phyloP scores from a whole-genome alignment of 1,140 invertebrate species.

The Cydia amplana region DNA sequence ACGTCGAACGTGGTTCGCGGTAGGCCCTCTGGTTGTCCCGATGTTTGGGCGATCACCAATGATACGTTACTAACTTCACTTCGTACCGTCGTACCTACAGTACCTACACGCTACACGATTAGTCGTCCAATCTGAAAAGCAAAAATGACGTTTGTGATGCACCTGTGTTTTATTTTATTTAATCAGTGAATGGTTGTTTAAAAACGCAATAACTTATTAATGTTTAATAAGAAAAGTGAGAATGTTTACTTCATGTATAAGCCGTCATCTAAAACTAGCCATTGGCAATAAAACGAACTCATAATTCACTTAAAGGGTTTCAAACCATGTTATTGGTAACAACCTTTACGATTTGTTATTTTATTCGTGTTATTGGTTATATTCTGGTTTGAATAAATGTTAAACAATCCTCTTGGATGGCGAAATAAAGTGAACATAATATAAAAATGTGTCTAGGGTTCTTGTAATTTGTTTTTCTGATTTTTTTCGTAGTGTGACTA shows the following conservation, averaged over 20 bases:
- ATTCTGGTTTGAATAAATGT: neutral
- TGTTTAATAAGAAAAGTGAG: constrained; percentile 11
- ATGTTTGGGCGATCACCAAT: neutral
- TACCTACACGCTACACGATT: too few relatives aligned
- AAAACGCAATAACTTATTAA: constrained; percentile 27
- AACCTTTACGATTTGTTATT: constrained; percentile 33
- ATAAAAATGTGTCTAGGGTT: neutral
- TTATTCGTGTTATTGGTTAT: constrained; percentile 28
- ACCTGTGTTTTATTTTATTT: constrained; percentile 33
- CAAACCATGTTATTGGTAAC: constrained; percentile 27
- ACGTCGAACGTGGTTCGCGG: too few relatives aligned
- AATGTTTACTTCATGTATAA: constrained; percentile 12
- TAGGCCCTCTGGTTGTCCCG: too few relatives aligned
- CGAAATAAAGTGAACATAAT: neutral
- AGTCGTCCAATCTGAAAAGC: constrained; percentile 30
- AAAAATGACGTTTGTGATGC: constrained; percentile 29
- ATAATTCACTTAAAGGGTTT: constrained; percentile 23
- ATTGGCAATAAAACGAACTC: constrained; percentile 3
- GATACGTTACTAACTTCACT: neutral
- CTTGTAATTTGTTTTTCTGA: neutral
- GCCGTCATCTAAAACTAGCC: neutral
- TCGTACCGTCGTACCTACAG: too few relatives aligned
- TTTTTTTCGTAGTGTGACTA: constrained; percentile 23
- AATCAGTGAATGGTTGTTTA: constrained; percentile 24
- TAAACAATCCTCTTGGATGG: neutral